Evolutionary conservation across 2,797 vertebrate species (phyloP), one percentile per base, ranked within the genome.

Genomic region (Diplodus sargus): DNA sequence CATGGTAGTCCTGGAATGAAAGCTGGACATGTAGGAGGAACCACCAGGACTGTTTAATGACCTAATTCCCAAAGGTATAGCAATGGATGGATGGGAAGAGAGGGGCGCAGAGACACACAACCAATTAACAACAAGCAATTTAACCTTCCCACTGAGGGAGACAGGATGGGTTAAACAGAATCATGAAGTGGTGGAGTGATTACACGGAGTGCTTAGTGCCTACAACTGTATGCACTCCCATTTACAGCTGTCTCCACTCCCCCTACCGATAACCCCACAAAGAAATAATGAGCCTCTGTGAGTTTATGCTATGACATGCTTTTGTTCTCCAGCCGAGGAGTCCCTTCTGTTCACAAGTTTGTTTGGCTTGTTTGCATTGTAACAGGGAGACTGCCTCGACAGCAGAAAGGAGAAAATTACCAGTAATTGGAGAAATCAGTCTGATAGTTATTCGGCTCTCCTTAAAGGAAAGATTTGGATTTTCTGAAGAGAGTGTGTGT

Each of bases 121-220:
- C 74, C 85, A 88, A 90, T 91, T 91, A 91, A 79, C 68, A 75
- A 70, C 62, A 7, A 81, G 75, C 77, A 67, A 53, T 90, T 92
- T 90, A 87, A 89, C 90, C 90, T 83, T 76, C 69, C 59, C 30
- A 47, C 62, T 42, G 34, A 76, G 77, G 48, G 28, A 69, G 77
- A 90, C 70, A 65, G 57, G 74, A 69, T 30, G 62, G 70, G 77
- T 89, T 87, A 73, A 89, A 90, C 62, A 64, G 58, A 63, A 57
- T 51, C 25, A 70, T 69, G 18, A 73, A 73, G 64, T 42, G 28
- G 42, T 16, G 54, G 64, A 81, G 68, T 81, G 82, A 82, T 87
- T 83, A 82, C 79, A 78, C 62, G 23, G 18, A 85, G 63, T 54
- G 67, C 79, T 87, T 68, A 79, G 47, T 68, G 57, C n/a, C 73